These are phyloP conservation scores for Trachurus trachurus DNA, from an alignment of 2,797 vertebrate species.

Conservation along the genomic window DNA sequence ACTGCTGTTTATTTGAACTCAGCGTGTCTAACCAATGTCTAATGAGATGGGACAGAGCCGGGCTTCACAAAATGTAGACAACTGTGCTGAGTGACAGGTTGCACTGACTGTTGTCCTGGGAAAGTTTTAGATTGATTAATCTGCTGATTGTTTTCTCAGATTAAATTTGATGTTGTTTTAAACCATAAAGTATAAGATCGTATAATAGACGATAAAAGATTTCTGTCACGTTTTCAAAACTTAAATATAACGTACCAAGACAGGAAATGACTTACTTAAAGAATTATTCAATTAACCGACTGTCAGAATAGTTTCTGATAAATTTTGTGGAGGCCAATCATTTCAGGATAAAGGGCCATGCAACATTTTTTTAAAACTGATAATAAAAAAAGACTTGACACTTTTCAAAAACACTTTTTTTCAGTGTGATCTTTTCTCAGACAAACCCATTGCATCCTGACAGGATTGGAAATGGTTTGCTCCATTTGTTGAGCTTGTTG, in stretches of 20 bases:
- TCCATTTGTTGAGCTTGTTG: background rate
- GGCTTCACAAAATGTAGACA: background rate
- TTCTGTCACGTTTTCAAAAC: background rate
- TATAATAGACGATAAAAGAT: background rate
- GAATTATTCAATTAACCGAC: no score
- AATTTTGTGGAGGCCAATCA: no score
- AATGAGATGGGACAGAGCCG: background rate
- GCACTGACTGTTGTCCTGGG: background rate
- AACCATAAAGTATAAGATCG: background rate
- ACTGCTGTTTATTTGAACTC: slow-evolving; percentile 11
- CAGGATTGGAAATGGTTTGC: no score
- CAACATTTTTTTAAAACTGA: no score
- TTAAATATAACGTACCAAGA: background rate
- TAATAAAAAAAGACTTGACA: no score
- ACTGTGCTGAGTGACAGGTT: background rate
- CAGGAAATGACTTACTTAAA: no score
- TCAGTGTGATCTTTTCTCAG: no score
- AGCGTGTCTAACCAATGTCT: background rate
- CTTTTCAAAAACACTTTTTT: no score
- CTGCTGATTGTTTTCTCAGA: background rate
- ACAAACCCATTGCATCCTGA: no score
- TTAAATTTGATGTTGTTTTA: background rate
- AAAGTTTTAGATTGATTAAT: background rate
- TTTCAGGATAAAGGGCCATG: no score
- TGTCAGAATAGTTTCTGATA: no score